A percentile compares a stretch with the other conserved stretches of the same genome.
phyloP scores from a whole-genome alignment of 2,113 vertebrate genomes.

The Oryzias woworae region DNA sequence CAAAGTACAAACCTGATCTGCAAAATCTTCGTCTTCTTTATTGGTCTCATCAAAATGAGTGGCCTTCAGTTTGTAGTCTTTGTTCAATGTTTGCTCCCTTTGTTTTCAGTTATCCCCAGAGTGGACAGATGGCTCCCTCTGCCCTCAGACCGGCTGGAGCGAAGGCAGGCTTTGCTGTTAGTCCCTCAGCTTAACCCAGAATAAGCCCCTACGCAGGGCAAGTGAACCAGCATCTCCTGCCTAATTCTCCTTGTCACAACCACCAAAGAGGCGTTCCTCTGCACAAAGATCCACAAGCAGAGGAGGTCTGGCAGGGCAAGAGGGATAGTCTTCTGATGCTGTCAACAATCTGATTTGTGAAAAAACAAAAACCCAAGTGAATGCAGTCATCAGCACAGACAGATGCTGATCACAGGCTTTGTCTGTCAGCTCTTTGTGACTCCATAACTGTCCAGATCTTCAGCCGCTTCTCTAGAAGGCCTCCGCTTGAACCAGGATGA shows the following conservation, averaged over 20 bases:
- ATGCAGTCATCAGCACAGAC: slow-evolving; percentile 15
- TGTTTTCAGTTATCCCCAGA: slow-evolving; percentile 76
- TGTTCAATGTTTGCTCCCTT: slow-evolving; percentile 69
- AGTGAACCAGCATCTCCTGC: slow-evolving; percentile 74
- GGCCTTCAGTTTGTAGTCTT: slow-evolving; percentile 57
- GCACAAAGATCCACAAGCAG: slow-evolving; percentile 52
- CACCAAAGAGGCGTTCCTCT: slow-evolving; percentile 70
- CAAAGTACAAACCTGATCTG: slow-evolving; percentile 78
- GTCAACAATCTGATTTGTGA: slow-evolving; percentile 33
- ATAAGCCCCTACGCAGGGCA: slow-evolving; percentile 79
- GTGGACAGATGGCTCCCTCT: slow-evolving; percentile 81
- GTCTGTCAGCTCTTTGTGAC: slow-evolving; percentile 54
- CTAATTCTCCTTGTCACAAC: slow-evolving; percentile 71
- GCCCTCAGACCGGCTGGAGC: slow-evolving; percentile 75
- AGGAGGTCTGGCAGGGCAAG: slow-evolving; percentile 62
- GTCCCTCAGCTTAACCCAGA: slow-evolving; percentile 80
- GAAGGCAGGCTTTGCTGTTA: slow-evolving; percentile 79
- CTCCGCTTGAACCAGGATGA: slow-evolving; percentile 44
- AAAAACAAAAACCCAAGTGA: slow-evolving; percentile 1
- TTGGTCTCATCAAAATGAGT: slow-evolving; percentile 57
- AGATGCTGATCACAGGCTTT: slow-evolving; percentile 40
- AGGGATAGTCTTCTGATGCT: slow-evolving; percentile 46
- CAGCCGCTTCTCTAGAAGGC: slow-evolving; percentile 50
- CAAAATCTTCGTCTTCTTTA: slow-evolving; percentile 48
- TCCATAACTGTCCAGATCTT: slow-evolving; percentile 51